Evolutionary conservation across 2,113 vertebrate species (phyloP), one percentile per base, ranked within the genome.

Genomic region (Amazona guildingii): DNA sequence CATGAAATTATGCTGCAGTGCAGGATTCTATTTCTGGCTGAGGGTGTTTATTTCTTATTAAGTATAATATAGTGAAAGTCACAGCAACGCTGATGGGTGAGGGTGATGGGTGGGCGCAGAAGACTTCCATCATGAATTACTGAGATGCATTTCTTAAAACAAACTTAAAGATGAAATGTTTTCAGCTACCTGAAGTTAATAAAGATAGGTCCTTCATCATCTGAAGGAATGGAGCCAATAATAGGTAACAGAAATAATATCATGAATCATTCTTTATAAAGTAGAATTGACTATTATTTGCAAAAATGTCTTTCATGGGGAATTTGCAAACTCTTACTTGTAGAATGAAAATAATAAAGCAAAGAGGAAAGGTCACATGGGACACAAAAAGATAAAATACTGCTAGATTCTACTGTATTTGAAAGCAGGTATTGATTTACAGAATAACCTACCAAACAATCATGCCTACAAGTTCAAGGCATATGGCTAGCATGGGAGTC

Each of bases 1-100:
- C 91, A 92, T 73, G 81, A 76, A 96, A 95, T 92, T 89, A 92
- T 92, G 83, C 80, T 91, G 83, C 91, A 91, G 84, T 46, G 52
- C 74, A 84, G 83, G 74, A 64, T 91, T 86, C 84, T 89, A 66
- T 95, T 94, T 87, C 91, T 91, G 39, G 77, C 84, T 89, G 64
- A 87, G 86, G 57, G 68, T 79, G 48, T 92, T 96, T 92, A 94
- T 95, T 95, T 92, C 57, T 89, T 94, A 95, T 91, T 95, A 92
- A 91, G 75, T 89, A 37, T 79, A 95, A 89, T 66, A 49, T 87
- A 95, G 76, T 89, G 84, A 94, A 94, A 97, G 74, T 92, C 83
- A 82, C 17, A 95, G 77, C 74, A 73, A 80, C 5, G 14, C 62
- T 94, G 86, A 94, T 84, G 77, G 96, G 88, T 95, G 89, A 88